Percentiles rank a stretch among this genome's conserved stretches.
Evolutionary conservation across 2,113 vertebrate species (phyloP).

Genomic region (Triplophysa tibetana): DNA sequence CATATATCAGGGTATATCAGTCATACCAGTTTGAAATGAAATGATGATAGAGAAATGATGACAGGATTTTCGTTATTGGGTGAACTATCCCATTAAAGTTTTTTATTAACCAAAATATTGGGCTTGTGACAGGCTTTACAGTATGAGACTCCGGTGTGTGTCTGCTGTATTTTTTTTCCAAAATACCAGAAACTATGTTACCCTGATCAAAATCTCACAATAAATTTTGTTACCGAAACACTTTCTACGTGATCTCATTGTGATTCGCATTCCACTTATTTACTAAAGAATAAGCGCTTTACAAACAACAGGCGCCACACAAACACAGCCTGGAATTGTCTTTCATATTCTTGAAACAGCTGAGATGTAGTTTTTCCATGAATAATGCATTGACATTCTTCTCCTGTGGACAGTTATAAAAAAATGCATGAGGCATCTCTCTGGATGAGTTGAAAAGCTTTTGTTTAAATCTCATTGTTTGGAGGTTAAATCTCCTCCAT

Average conservation of each 20-base stretch:
- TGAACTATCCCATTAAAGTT: no score
- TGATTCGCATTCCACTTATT: neutral
- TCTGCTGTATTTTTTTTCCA: neutral
- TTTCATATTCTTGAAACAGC: conserved; percentile 31
- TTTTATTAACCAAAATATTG: no score
- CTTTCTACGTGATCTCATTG: neutral
- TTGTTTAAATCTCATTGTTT: conserved; percentile 46
- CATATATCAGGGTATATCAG: no score
- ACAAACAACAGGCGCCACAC: conserved; percentile 8
- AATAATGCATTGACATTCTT: conserved; percentile 49
- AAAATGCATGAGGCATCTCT: conserved; percentile 35
- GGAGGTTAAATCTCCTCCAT: conserved; percentile 40
- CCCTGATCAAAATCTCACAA: neutral
- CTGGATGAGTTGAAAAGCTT: conserved; percentile 36
- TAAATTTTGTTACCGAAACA: neutral
- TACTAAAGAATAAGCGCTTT: conserved; percentile 23
- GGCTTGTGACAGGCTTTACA: no score
- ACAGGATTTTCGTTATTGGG: no score
- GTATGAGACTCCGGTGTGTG: no score
- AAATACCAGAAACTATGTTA: neutral
- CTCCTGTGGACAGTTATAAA: conserved; percentile 33
- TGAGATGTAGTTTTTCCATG: conserved; percentile 25
- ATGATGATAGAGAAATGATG: no score
- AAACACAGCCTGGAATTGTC: conserved; percentile 5
- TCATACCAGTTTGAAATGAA: no score